These are phyloP conservation scores for Cyphomyrus plagiostoma DNA, from an alignment of 2,113 vertebrate genomes.

Conservation along the genomic window DNA sequence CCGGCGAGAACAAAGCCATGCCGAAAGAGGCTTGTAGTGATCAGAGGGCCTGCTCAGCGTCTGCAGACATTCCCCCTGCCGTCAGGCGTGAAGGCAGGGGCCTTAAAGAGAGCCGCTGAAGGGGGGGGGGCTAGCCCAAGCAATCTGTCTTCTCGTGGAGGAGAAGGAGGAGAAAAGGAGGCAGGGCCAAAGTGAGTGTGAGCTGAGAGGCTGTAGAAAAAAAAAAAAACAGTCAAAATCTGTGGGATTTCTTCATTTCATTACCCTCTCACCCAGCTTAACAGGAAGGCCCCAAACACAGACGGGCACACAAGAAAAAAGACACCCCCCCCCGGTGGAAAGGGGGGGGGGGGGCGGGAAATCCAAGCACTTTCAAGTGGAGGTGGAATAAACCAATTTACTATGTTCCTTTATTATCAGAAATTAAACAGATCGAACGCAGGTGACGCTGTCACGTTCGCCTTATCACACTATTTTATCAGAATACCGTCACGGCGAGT, in stretches of 20 bases:
- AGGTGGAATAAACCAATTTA: not conserved
- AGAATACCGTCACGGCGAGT: not conserved
- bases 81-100: constrained; percentile 42
- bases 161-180: not conserved
- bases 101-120: constrained; percentile 44
- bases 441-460: not conserved
- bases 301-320: constrained; percentile 24
- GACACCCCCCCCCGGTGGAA: not conserved
- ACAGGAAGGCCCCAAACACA: constrained; percentile 52
- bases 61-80: constrained; percentile 49
- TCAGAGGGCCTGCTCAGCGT: constrained; percentile 45
- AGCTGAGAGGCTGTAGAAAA: constrained; percentile 48
- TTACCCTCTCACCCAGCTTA: constrained; percentile 26
- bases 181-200: constrained; percentile 17
- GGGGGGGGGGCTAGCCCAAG: constrained; percentile 54
- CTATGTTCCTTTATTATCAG: not conserved
- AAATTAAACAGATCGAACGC: not conserved
- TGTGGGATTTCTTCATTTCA: constrained; percentile 49
- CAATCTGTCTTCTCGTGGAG: constrained; percentile 39
- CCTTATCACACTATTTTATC: not conserved
- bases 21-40: constrained; percentile 35
- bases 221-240: constrained; percentile 52
- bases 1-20: constrained; percentile 39
- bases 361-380: constrained; percentile 27
- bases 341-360: not conserved